phyloP scores from a whole-genome alignment of 1,140 invertebrate genomes.

The Drosophila elegans region DNA sequence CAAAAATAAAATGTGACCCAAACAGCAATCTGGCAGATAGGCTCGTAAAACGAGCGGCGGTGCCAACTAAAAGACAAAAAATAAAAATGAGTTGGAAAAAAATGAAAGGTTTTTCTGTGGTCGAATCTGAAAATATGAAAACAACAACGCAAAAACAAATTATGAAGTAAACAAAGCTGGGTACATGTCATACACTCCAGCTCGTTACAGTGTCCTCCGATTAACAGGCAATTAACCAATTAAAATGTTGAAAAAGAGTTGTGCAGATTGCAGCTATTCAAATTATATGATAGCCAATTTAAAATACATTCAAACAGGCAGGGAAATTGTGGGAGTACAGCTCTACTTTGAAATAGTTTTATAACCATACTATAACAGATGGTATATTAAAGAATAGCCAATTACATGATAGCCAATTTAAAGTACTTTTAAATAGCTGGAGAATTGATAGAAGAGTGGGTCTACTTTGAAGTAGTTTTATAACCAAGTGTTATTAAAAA shows the following conservation, averaged over 20 bases:
- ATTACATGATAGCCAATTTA: too few relatives aligned
- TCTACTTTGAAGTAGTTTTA: too few relatives aligned
- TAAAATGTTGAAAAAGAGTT: neutral
- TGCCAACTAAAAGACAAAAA: constrained; percentile 56
- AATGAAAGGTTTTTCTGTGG: constrained; percentile 67
- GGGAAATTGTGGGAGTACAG: too few relatives aligned
- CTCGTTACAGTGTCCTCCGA: constrained; percentile 13
- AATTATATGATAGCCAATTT: neutral
- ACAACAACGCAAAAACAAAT: constrained; percentile 57
- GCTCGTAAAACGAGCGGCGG: constrained; percentile 65
- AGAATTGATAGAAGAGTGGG: too few relatives aligned
- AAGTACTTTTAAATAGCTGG: too few relatives aligned
- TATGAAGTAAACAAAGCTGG: constrained; percentile 70
- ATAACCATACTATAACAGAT: too few relatives aligned
- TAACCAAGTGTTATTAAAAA: too few relatives aligned
- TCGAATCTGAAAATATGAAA: constrained; percentile 42
- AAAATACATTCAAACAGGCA: neutral
- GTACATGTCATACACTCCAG: constrained; percentile 48
- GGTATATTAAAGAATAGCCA: too few relatives aligned
- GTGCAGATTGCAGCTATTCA: neutral
- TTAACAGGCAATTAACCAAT: neutral
- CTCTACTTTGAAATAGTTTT: too few relatives aligned
- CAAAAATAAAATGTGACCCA: constrained; percentile 48
- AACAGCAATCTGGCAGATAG: constrained; percentile 56
- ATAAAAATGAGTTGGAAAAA: constrained; percentile 17